Base-by-base conservation (phyloP, 1,140 invertebrate genomes). In the Nylanderia fulva region DNA sequence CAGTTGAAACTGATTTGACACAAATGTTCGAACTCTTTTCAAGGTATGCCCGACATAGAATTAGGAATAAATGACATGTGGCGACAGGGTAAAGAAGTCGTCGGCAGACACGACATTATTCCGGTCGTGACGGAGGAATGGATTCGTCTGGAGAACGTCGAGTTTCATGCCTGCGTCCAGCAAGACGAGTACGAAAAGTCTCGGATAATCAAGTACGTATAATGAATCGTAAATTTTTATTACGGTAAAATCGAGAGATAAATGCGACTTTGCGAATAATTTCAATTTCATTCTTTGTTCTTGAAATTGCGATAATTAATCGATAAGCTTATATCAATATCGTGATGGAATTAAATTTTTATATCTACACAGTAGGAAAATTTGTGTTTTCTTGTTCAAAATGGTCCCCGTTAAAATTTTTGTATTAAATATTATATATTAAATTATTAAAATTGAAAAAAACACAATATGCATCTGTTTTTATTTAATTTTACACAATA, bases 41-140 rank as follows among this genome's bases (percentile, higher is more conserved):
- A 97, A n/a, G 97, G 98, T 75, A 99, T 99, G 97, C 99, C 99
- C 3, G 97, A 98, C 91, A 97, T 99, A 69, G 99, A 99, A 94
- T 95, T 99, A 83, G 99, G 99, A 13, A 96, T 99, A 15, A 99
- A 99, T 94, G 99, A 99, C 93, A 97, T 99, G 95, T 96, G 97
- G 93, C 95, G 99, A 9, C 98, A 99, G 95, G 99, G 99, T 9
- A 98, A 98, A 95, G 99, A 99, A 96, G 98, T 99, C 18, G 99
- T 99, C 0, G 99, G 99, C 0, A 96, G 99, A 21, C 98, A 99
- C 94, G 99, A 99, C 94, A 99, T 99, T 92, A 99, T 99, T 91
- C 99, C 99, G 9, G 99, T 99, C 42, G 98, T 98, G 77, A 99
- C 99, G 0, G 99, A 99, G 95, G 98, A 99, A 95, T 99, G 99